phyloP scores from a whole-genome alignment of 2,888 invertebrate species.

The Dynastes tityus region DNA sequence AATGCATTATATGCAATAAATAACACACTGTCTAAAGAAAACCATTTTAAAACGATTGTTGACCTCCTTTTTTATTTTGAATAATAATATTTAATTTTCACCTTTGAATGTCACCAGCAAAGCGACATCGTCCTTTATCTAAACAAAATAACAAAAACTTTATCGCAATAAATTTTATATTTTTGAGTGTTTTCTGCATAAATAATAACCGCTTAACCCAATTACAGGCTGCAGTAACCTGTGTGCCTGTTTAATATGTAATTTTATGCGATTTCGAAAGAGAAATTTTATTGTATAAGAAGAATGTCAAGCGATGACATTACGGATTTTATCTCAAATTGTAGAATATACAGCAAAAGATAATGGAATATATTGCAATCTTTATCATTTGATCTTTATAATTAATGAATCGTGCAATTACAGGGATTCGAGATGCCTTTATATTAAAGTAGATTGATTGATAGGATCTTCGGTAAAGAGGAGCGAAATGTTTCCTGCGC shows the following conservation, averaged over 20 bases:
- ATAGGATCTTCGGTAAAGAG: background rate
- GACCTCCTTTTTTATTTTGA: background rate
- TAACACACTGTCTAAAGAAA: no score
- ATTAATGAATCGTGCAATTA: background rate
- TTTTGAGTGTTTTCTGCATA: slow-evolving; percentile 3
- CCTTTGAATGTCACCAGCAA: background rate
- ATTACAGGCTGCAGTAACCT: background rate
- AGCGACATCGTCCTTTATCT: background rate
- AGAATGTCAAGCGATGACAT: slow-evolving; percentile 23
- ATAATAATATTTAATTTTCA: background rate
- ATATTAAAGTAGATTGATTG: background rate
- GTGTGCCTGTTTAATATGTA: background rate
- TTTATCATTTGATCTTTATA: background rate
- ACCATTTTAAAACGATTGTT: no score
- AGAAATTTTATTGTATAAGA: slow-evolving; percentile 10
- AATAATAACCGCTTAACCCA: slow-evolving; percentile 14
- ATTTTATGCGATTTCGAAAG: slow-evolving; percentile 25
- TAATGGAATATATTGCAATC: background rate
- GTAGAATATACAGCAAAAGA: background rate
- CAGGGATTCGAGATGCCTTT: background rate
- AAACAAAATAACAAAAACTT: background rate
- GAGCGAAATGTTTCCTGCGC: background rate
- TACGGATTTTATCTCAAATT: background rate
- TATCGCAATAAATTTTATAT: background rate
- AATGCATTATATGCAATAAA: no score